Percentiles rank a stretch among this genome's conserved stretches.
These are phyloP conservation scores for Gonioctena quinquepunctata DNA, from an alignment of 1,140 invertebrate species.

Conservation along the genomic window DNA sequence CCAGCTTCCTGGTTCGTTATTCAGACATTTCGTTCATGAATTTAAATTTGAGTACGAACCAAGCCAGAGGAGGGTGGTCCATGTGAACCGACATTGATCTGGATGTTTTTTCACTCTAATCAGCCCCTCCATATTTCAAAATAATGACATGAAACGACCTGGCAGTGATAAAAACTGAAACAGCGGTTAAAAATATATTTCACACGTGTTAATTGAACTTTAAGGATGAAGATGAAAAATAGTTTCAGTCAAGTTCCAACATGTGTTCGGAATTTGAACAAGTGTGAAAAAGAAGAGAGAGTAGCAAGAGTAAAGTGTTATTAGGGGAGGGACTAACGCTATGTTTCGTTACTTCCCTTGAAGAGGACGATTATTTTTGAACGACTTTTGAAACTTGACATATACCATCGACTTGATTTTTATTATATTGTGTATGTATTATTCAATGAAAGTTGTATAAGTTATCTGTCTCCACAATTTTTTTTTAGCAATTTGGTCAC, in stretches of 20 bases:
- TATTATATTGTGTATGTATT: no score
- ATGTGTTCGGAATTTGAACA: not conserved
- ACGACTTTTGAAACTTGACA: no score
- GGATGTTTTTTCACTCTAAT: not conserved
- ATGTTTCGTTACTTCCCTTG: no score
- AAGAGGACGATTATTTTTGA: no score
- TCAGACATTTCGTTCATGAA: no score
- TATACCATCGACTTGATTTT: no score
- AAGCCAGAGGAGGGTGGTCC: not conserved
- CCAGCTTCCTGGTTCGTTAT: no score
- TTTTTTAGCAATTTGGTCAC: no score
- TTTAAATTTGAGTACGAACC: not conserved
- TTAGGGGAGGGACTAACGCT: no score
- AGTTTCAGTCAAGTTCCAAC: not conserved
- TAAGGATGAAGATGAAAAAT: conserved; percentile 1
- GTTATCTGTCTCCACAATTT: no score
- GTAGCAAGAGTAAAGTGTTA: not conserved
- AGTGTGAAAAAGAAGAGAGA: not conserved
- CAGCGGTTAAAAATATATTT: not conserved
- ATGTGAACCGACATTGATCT: not conserved
- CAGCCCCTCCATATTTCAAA: not conserved
- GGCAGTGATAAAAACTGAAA: not conserved
- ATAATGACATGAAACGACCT: not conserved
- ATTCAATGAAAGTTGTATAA: no score
- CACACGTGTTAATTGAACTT: conserved; percentile 2